Base-by-base conservation (phyloP, 2,113 vertebrate species). In the Petrocephalus microphthalmus region DNA sequence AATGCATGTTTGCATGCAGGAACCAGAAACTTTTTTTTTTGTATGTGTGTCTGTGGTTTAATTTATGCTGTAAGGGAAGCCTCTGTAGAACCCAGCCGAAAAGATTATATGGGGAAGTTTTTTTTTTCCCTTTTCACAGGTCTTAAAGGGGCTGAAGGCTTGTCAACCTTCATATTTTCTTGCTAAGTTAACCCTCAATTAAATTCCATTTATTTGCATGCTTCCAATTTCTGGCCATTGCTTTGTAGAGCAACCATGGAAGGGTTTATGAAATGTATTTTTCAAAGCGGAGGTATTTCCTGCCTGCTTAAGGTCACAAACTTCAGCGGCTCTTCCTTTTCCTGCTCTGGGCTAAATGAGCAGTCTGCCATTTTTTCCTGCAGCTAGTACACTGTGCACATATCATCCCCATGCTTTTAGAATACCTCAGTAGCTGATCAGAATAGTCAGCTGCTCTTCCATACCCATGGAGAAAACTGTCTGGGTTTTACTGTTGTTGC, bases 251-350 rank as follows among this genome's bases (percentile, higher is more conserved):
- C 49, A 20, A 47, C n/a, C 29, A 33, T 17, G 25, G 47, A 52
- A 52, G 47, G 22, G 22, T 53, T 85, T 49, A 15, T 49, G 17
- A 51, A 56, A 88, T 64, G 54, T 81, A 45, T 52, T 52, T 54
- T 22, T 86, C 64, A 78, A 78, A 42, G 51, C 53, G 17, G 6
- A 81, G n/a, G 84, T 13, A 45, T 56, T 89, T 89, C 88, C 88
- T 89, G 88, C 52, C 84, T 81, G n/a, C 82, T 49, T 64, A 45
- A 88, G 88, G 88, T 84, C 88, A 89, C 84, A 86, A 42, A 29
- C 37, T 81, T 51, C 52, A 67, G 67, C 33, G 52, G 10, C 47
- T 33, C 64, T 89, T 89, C 84, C 88, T 57, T 47, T 89, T 89
- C 88, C 88, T 86, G 84, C 52, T 71, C 49, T 25, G 11, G 8